phyloP scores from a whole-genome alignment of 2,888 invertebrate species.

The Tenthredo distinguenda region DNA sequence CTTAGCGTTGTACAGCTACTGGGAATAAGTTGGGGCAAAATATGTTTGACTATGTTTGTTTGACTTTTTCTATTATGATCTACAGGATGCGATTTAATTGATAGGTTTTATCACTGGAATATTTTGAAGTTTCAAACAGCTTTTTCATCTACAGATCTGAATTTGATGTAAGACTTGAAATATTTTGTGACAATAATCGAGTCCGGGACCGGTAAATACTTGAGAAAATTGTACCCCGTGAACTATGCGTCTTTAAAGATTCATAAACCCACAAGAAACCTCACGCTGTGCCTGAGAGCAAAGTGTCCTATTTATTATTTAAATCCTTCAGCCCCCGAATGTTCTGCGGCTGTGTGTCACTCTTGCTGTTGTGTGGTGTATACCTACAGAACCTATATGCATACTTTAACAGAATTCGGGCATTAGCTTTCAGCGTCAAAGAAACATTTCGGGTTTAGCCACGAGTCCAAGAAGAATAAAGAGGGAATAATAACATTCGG shows the following conservation, averaged over 20 bases:
- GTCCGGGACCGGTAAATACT: not conserved
- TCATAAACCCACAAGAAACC: not conserved
- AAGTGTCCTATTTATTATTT: slow-evolving; percentile 33
- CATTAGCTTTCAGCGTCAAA: not conserved
- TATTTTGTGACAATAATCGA: not conserved
- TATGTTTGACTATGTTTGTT: too few species aligned
- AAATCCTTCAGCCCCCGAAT: not conserved
- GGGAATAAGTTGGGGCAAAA: not conserved
- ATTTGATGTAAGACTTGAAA: not conserved
- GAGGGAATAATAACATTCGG: not conserved
- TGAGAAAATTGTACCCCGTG: not conserved
- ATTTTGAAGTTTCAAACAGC: not conserved
- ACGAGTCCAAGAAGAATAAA: not conserved
- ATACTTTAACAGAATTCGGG: not conserved
- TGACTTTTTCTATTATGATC: too few species aligned
- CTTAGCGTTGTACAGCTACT: not conserved
- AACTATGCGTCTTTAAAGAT: slow-evolving; percentile 18
- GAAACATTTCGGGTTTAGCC: not conserved
- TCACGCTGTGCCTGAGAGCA: not conserved
- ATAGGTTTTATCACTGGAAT: not conserved
- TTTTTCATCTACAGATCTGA: not conserved
- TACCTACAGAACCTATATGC: not conserved
- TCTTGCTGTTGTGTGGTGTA: not conserved
- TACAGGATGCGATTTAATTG: not conserved
- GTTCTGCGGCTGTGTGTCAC: not conserved